Conservation (phyloP, 2,888 invertebrate species). For the Liposcelis brunnea region DNA sequence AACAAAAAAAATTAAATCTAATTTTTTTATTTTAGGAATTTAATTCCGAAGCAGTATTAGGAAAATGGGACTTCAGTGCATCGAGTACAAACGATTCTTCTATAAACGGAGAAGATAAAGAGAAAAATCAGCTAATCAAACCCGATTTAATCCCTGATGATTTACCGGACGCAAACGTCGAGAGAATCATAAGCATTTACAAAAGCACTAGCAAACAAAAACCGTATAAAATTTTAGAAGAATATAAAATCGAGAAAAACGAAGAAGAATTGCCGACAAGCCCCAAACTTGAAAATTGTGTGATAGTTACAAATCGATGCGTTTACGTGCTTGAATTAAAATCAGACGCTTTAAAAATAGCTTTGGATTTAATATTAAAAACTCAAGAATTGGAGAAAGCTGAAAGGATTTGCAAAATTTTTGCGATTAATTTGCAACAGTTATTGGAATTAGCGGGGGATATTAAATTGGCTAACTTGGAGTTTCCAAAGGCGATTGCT, state of each 20-base stretch:
- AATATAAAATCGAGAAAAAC: no score
- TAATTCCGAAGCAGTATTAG: conserved; percentile 37
- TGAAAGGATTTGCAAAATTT: conserved; percentile 37
- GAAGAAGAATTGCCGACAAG: no score
- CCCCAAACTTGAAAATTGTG: conserved; percentile 32
- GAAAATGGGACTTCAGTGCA: conserved; percentile 31
- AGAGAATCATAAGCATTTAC: no score
- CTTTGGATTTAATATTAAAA: conserved; percentile 34
- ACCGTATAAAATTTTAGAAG: no score
- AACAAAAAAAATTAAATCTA: not conserved
- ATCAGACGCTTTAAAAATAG: no score
- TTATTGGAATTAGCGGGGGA: conserved; percentile 68
- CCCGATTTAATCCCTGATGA: no score
- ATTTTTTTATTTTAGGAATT: conserved; percentile 29
- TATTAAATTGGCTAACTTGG: conserved; percentile 52
- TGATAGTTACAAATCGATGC: conserved; percentile 39
- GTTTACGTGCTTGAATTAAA: conserved; percentile 38
- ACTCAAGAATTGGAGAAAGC: conserved; percentile 36
- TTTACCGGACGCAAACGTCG: no score
- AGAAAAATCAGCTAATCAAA: no score
- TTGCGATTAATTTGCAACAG: conserved; percentile 43
- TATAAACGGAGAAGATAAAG: no score
- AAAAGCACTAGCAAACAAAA: no score
- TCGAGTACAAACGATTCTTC: no score
- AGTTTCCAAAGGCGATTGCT: conserved; percentile 57